Conservation (phyloP, 2,113 vertebrate species). For the Gymnarchus niloticus region DNA sequence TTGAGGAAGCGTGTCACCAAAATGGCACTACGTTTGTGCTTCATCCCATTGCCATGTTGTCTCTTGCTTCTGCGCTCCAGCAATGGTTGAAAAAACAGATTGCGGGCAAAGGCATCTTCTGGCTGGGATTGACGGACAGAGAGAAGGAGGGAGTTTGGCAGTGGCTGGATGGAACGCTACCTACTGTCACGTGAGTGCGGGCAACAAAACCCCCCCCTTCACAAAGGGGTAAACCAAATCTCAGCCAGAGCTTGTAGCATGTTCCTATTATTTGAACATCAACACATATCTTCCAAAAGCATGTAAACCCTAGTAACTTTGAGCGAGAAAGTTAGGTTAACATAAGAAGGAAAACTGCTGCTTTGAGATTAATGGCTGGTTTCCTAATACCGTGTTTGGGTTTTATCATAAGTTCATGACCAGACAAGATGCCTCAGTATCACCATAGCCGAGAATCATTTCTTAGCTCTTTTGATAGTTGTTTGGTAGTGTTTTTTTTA, state of each 20-base stretch:
- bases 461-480: not conserved
- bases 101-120: slow-evolving; percentile 74
- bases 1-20: not conserved
- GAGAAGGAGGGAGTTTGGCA: slow-evolving; percentile 77
- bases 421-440: not conserved
- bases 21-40: not conserved
- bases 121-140: slow-evolving; percentile 85
- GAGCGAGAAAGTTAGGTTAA: not conserved
- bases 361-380: not conserved
- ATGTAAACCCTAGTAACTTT: not conserved
- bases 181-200: slow-evolving; percentile 76
- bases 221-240: not conserved
- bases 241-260: too few species aligned
- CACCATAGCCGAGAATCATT: not conserved
- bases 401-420: not conserved
- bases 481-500: not conserved
- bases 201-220: not conserved
- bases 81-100: slow-evolving; percentile 81
- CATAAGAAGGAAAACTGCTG: not conserved
- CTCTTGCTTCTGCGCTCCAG: slow-evolving; percentile 55
- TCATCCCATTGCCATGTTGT: slow-evolving; percentile 10
- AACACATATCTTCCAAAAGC: not conserved
- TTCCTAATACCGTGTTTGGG: not conserved
- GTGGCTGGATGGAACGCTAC: slow-evolving; percentile 80
- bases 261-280: not conserved